phyloP scores from a whole-genome alignment of 2,113 vertebrate genomes.

The Pelobates fuscus region DNA sequence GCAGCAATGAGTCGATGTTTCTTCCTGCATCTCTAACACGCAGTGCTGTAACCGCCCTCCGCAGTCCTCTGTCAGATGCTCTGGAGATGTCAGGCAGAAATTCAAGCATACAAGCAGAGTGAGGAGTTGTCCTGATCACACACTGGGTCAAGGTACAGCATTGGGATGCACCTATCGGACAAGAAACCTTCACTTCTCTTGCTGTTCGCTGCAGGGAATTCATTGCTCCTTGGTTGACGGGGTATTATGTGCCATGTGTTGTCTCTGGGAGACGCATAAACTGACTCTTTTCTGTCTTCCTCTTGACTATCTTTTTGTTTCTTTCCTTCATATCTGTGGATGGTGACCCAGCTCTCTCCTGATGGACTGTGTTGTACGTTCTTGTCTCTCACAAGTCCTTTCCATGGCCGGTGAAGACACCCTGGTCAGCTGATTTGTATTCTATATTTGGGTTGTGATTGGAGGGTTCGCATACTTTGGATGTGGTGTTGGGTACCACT shows the following conservation, averaged over 20 bases:
- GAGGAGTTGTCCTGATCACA: no score
- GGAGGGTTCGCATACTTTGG: not conserved
- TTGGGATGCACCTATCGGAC: no score
- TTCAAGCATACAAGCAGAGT: no score
- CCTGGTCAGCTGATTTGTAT: not conserved
- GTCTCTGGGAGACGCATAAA: no score
- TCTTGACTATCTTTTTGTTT: not conserved
- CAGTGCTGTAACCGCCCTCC: conserved; percentile 37
- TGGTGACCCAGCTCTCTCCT: not conserved
- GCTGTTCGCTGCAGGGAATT: not conserved
- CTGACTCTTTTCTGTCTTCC: not conserved
- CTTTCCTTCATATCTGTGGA: not conserved
- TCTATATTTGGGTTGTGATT: not conserved
- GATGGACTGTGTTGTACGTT: not conserved
- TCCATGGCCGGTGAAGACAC: not conserved
- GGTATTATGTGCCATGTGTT: conserved; percentile 19
- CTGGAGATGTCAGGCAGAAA: conserved; percentile 13
- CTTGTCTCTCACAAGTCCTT: no score
- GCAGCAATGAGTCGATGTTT: not conserved
- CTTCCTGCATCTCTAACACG: not conserved
- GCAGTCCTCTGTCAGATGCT: conserved; percentile 52
- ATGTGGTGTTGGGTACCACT: not conserved
- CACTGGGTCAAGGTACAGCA: no score
- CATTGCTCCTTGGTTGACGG: not conserved
- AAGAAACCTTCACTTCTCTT: not conserved